Evolutionary conservation across 2,113 vertebrate species (phyloP).

Genomic region (Raphicerus campestris): DNA sequence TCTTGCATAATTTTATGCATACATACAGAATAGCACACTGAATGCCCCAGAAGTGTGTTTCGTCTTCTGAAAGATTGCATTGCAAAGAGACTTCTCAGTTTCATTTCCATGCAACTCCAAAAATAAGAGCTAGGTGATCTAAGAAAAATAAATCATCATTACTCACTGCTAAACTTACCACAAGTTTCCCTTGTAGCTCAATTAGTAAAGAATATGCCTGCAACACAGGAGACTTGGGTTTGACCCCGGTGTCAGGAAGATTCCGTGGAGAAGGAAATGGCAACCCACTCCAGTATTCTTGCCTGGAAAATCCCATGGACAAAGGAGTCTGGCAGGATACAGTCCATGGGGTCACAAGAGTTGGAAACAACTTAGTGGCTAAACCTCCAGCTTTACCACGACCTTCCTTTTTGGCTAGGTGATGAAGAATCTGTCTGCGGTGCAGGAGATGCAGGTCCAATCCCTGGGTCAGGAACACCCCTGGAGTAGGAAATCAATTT

Average conservation of each 20-base stretch:
- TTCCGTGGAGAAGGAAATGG: neutral
- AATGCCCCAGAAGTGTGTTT: neutral
- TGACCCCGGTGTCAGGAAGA: neutral
- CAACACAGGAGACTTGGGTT: accelerated
- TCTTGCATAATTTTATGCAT: neutral
- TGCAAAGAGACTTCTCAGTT: neutral
- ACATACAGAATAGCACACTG: too few relatives aligned
- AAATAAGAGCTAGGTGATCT: neutral
- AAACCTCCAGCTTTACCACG: neutral
- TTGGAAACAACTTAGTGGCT: neutral
- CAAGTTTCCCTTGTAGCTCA: neutral
- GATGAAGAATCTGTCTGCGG: neutral
- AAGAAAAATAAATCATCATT: neutral
- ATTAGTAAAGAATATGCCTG: neutral
- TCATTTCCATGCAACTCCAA: neutral
- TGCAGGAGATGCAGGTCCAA: neutral
- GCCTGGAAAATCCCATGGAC: neutral
- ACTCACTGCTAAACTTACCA: neutral
- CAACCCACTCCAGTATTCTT: neutral
- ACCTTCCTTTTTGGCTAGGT: neutral
- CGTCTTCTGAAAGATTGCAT: neutral
- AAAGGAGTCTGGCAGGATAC: neutral
- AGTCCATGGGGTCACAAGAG: neutral
- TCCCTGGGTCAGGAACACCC: neutral
- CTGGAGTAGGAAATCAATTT: neutral